Evolutionary conservation across 1,140 invertebrate species (phyloP).

Genomic region (Drosophila teissieri): DNA sequence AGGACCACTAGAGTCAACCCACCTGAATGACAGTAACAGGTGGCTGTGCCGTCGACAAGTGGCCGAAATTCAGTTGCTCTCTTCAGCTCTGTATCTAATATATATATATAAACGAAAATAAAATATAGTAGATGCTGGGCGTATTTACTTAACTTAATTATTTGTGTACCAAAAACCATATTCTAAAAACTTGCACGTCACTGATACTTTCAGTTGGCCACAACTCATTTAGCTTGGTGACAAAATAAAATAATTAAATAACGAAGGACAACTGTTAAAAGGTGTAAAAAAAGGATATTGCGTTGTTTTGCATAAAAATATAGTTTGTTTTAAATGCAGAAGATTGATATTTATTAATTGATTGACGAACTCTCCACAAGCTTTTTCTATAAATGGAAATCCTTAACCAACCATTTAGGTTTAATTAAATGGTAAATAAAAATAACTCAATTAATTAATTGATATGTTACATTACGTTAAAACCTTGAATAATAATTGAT

Average conservation of each 20-base stretch:
- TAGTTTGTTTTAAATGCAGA: background rate
- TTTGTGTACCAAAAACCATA: too few species aligned
- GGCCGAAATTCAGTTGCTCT: background rate
- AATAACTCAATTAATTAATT: background rate
- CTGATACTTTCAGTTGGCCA: background rate
- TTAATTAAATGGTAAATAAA: background rate
- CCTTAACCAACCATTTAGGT: background rate
- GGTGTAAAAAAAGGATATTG: background rate
- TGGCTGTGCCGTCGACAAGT: conserved; percentile 5
- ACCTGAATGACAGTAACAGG: conserved; percentile 30
- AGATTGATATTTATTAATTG: background rate
- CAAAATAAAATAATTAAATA: conserved; percentile 8
- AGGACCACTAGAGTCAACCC: background rate
- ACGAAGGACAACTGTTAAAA: conserved; percentile 1
- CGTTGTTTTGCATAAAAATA: background rate
- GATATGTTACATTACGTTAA: background rate
- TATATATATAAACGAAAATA: too few species aligned
- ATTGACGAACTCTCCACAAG: background rate
- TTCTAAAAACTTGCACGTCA: background rate
- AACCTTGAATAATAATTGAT: background rate
- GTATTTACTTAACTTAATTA: too few species aligned
- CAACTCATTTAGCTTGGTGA: background rate
- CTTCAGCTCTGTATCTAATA: too few species aligned
- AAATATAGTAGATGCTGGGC: background rate
- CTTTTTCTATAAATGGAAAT: background rate